Base-by-base conservation (phyloP, 2,113 vertebrate species). In the Bubo blakistoni region DNA sequence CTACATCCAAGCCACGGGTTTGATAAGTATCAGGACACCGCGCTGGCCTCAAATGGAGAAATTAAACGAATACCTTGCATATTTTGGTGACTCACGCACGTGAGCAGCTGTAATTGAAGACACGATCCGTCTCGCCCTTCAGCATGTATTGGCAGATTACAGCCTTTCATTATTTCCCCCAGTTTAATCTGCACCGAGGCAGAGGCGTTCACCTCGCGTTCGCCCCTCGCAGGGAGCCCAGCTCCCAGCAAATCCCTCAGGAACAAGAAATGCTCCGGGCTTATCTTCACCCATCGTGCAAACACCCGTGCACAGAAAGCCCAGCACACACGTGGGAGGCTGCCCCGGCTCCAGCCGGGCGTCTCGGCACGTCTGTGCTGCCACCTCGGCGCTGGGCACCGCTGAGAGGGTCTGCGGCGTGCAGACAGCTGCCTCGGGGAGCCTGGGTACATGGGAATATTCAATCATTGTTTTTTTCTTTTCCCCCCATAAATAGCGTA, bases 31-130 rank as follows among this genome's bases (percentile, higher is more conserved):
- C 89, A 42, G 83, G 86, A 83, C 44, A 22, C 34, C 1, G 27
- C 1, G 4, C 73, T 58, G 61, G 83, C 73, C 91, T 84, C 84
- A 21, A 8, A 81, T 4, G 49, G 26, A 96, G 84, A 76, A 91
- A 91, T 81, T 20, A 72, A 95, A 81, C 0, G 16, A 94, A 97
- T 91, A 59, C 84, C 51, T 91, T 24, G 30, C 89, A 94, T 91
- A 91, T 79, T 94, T 95, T 65, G 54, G 78, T 3, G 4, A 4
- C 70, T 63, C 46, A 3, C 7, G 4, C 86, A 59, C 18, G 12
- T 62, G 89, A 96, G 93, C 69, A 57, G 86, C 94, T 67, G 81
- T 44, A 27, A 17, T 17, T 21, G 84, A 40, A 51, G 91, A 7
- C 84, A 81, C 40, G 91, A 92, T 15, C 87, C 3, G 2, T 88